Percentiles rank a stretch among this genome's conserved stretches.
phyloP scores from a whole-genome alignment of 2,888 invertebrate species.

The Tyria jacobaeae region DNA sequence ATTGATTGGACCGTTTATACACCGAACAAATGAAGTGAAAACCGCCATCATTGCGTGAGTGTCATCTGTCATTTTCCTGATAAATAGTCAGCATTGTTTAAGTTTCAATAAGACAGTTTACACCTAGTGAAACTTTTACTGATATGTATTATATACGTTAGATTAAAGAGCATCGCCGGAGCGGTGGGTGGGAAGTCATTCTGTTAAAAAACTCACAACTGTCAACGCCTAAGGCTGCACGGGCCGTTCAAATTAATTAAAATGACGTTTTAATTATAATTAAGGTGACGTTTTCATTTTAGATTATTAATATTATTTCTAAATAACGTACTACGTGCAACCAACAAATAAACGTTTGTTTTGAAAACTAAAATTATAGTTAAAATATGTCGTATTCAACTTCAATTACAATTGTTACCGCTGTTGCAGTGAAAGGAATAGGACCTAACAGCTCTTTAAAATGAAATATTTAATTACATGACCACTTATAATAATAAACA shows the following conservation, averaged over 20 bases:
- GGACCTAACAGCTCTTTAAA: not conserved
- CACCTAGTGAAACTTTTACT: slow-evolving; percentile 19
- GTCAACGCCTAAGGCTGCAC: slow-evolving; percentile 66
- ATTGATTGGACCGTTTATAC: slow-evolving; percentile 1
- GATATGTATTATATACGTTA: slow-evolving; percentile 17
- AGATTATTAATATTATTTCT: slow-evolving; percentile 58
- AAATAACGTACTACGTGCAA: slow-evolving; percentile 39
- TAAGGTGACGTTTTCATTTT: slow-evolving; percentile 70
- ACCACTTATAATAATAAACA: slow-evolving; percentile 56
- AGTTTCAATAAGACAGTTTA: slow-evolving; percentile 15
- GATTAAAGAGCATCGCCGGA: slow-evolving; percentile 17
- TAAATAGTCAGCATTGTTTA: slow-evolving; percentile 16
- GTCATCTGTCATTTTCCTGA: slow-evolving; percentile 4
- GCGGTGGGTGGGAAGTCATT: slow-evolving; percentile 34
- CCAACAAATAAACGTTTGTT: slow-evolving; percentile 27
- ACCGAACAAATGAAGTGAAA: slow-evolving; percentile 19
- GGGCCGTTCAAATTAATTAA: slow-evolving; percentile 72
- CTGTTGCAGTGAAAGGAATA: not conserved
- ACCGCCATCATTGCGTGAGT: slow-evolving; percentile 20
- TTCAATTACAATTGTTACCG: slow-evolving; percentile 12
- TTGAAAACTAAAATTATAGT: slow-evolving; percentile 36
- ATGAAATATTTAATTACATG: slow-evolving; percentile 17
- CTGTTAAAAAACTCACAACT: slow-evolving; percentile 60
- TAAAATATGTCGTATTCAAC: slow-evolving; percentile 17
- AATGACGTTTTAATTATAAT: slow-evolving; percentile 73